A percentile compares a stretch with the other conserved stretches of the same genome.
Evolutionary conservation across 2,113 vertebrate genomes (phyloP).

Genomic region (Dendropsophus ebraccatus): DNA sequence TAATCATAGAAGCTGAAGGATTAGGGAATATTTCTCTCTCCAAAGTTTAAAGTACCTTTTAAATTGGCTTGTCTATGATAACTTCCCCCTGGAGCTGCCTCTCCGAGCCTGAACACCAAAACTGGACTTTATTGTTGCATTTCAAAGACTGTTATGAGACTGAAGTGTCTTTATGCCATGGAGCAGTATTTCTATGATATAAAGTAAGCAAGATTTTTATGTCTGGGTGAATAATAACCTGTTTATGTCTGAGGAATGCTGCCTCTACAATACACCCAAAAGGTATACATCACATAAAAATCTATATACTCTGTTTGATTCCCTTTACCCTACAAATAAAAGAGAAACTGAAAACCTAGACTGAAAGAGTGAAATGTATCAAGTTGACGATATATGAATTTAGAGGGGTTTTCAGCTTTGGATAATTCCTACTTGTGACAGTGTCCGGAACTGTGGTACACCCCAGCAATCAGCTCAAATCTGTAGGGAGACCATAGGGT

Average conservation of each 20-base stretch:
- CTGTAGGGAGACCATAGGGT: too few species aligned
- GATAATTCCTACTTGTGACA: too few species aligned
- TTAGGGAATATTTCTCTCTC: slow-evolving; percentile 46
- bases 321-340: neutral
- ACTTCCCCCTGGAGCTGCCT: slow-evolving; percentile 41
- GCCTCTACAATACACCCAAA: neutral
- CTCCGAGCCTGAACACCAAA: slow-evolving; percentile 27
- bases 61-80: slow-evolving; percentile 46
- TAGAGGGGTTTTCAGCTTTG: too few species aligned
- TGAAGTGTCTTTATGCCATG: neutral
- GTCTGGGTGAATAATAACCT: slow-evolving; percentile 13
- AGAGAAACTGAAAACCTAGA: neutral
- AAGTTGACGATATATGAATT: too few species aligned
- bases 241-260: neutral
- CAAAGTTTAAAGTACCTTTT: slow-evolving; percentile 40
- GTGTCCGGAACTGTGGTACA: too few species aligned
- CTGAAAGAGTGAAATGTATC: neutral
- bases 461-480: too few species aligned
- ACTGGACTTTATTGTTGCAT: slow-evolving; percentile 29
- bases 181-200: neutral
- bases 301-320: neutral
- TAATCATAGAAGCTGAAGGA: slow-evolving; percentile 43
- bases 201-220: slow-evolving; percentile 26
- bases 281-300: neutral
- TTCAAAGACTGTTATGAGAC: slow-evolving; percentile 27